Base-by-base conservation (phyloP, 1,140 invertebrate species). In the Diabrotica undecimpunctata region DNA sequence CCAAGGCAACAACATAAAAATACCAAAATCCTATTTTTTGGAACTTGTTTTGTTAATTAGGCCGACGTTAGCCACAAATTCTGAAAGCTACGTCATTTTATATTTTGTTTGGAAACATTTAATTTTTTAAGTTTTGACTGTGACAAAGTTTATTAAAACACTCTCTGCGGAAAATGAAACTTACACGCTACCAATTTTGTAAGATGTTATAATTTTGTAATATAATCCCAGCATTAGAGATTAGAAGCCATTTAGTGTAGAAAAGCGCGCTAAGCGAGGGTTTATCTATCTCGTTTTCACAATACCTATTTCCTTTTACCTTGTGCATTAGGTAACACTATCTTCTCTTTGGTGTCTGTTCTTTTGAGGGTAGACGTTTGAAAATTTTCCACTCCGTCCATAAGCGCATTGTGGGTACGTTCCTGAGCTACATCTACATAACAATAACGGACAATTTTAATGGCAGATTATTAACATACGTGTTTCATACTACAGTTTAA, bases 261-360 rank as follows among this genome's bases (percentile, higher is more conserved):
- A 36, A 36, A 10, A 25, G 35, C 54, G 54, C 54, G 54, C 12
- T 36, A 25, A 36, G 9, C 12, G 54, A 10, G 8, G 35, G 8
- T 46, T n/a, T 46, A 46, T 46, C n/a, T n/a, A 8, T 46, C 41
- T 46, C 41, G n/a, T 46, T 46, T 46, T 46, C 41, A 46, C 41
- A 10, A 46, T 46, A 46, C 41, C 14, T 41, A 12, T 53, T 61
- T 39, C n/a, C 58, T 63, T 72, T 80, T 87, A 91, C 89, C 89
- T 90, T 90, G 79, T 64, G 88, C 88, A 78, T 88, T 91, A 51
- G 90, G 90, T 67, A 93, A 84, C 56, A 91, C 82, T 70, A 88
- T 87, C 84, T 92, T 93, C 82, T 92, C 90, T 72, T 85, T 81
- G 11, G 90, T 93, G 70, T 89, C 86, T 35, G 89, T 89, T 75